These are phyloP conservation scores for Spodoptera litura DNA, from an alignment of 1,140 invertebrate genomes.

Conservation along the genomic window DNA sequence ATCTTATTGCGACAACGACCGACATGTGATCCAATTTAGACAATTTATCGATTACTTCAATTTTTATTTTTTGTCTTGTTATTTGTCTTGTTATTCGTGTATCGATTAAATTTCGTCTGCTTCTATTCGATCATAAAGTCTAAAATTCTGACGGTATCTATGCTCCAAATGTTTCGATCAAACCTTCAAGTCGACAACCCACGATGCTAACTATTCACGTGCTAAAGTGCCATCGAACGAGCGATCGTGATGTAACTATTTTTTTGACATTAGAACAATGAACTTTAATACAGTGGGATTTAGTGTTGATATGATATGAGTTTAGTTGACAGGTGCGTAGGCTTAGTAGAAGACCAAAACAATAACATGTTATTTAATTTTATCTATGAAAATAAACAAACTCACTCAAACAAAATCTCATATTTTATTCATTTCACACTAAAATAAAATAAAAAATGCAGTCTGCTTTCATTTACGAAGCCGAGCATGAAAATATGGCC, in stretches of 20 bases:
- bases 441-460: neutral
- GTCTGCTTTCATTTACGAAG: neutral
- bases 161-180: neutral
- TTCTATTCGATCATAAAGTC: neutral
- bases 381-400: too few species aligned
- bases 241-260: conserved; percentile 22
- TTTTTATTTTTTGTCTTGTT: too few species aligned
- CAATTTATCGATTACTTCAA: too few species aligned
- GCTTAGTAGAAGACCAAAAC: neutral
- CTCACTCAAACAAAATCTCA: too few species aligned
- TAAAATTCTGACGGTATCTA: conserved; percentile 9
- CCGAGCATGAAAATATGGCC: conserved; percentile 15
- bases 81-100: neutral
- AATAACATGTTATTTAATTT: neutral
- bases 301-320: neutral
- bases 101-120: conserved; percentile 24
- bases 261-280: conserved; percentile 35
- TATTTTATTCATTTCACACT: neutral
- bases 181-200: conserved; percentile 6
- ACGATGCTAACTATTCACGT: conserved; percentile 1
- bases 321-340: conserved; percentile 4
- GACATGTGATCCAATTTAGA: too few species aligned
- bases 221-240: neutral
- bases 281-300: conserved; percentile 16
- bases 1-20: neutral